Percentiles rank a stretch among this genome's conserved stretches.
Evolutionary conservation across 2,113 vertebrate species (phyloP).

Genomic region (Pungitius pungitius): DNA sequence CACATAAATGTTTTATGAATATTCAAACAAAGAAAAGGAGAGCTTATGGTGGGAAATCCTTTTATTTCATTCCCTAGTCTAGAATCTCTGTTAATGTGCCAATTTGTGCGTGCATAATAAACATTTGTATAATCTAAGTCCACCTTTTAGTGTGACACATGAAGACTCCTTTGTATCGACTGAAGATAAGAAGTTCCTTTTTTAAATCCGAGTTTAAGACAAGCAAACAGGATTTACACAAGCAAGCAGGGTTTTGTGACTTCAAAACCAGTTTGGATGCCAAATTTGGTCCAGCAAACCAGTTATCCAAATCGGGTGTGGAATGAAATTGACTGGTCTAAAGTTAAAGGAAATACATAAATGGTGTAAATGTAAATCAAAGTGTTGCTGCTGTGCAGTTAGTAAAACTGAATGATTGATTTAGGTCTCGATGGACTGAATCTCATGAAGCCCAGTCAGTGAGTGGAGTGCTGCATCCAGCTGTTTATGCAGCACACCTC

Average conservation of each 20-base stretch:
- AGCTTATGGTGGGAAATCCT: conserved; percentile 19
- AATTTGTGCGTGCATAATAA: conserved; percentile 1
- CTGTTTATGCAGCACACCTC: conserved; percentile 21
- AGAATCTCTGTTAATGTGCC: background rate
- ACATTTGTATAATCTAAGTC: background rate
- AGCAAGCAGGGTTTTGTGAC: background rate
- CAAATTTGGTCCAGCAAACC: background rate
- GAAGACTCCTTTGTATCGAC: background rate
- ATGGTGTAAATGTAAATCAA: background rate
- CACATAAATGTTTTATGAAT: conserved; percentile 34
- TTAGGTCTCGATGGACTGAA: background rate
- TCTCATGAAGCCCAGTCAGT: conserved; percentile 10
- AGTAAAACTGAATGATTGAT: conserved; percentile 1
- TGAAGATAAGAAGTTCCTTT: background rate
- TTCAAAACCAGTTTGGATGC: background rate
- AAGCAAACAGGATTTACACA: too few species aligned
- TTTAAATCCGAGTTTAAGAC: background rate
- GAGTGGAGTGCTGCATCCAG: conserved; percentile 14
- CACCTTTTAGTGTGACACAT: background rate
- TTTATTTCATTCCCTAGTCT: conserved; percentile 32
- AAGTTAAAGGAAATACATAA: background rate
- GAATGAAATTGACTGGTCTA: background rate
- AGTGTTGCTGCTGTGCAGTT: conserved; percentile 1
- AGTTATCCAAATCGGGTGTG: background rate
- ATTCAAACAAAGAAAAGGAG: conserved; percentile 40